These are phyloP conservation scores for Macroteleia sp. DNA, from an alignment of 2,888 invertebrate species.

Conservation along the genomic window DNA sequence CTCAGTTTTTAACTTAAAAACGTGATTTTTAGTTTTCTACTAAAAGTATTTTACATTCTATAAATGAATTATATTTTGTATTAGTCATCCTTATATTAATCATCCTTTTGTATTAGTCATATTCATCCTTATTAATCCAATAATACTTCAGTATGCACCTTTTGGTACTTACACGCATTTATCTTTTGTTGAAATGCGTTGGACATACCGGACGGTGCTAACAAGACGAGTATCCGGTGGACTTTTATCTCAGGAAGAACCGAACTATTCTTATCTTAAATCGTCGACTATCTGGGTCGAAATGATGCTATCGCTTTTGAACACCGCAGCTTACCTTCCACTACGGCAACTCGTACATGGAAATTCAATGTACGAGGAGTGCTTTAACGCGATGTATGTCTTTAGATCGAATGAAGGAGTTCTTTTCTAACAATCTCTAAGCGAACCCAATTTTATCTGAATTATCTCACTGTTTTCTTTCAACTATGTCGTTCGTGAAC, in stretches of 20 bases:
- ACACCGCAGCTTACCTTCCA: slow-evolving; percentile 46
- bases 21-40: too few species aligned
- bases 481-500: background rate
- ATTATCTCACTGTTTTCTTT: slow-evolving; percentile 44
- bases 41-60: too few species aligned
- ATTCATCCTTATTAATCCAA: too few species aligned
- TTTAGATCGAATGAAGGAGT: slow-evolving; percentile 41
- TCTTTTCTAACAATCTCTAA: slow-evolving; percentile 34
- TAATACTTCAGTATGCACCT: slow-evolving; percentile 6
- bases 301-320: slow-evolving; percentile 70
- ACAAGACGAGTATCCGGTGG: slow-evolving; percentile 71
- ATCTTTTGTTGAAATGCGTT: slow-evolving; percentile 21
- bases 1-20: too few species aligned
- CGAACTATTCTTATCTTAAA: slow-evolving; percentile 72
- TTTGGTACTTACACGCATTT: slow-evolving; percentile 42
- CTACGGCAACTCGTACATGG: slow-evolving; percentile 37
- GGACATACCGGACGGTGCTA: slow-evolving; percentile 57
- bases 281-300: slow-evolving; percentile 66
- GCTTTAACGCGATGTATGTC: slow-evolving; percentile 62
- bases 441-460: slow-evolving; percentile 41
- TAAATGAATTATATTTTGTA: too few species aligned
- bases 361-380: slow-evolving; percentile 51
- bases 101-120: too few species aligned
- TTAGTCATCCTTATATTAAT: too few species aligned
- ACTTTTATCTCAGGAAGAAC: slow-evolving; percentile 63